Evolutionary conservation across 2,888 invertebrate genomes (phyloP), one percentile per base, ranked within the genome.

Genomic region (Andrena chrysosceles): DNA sequence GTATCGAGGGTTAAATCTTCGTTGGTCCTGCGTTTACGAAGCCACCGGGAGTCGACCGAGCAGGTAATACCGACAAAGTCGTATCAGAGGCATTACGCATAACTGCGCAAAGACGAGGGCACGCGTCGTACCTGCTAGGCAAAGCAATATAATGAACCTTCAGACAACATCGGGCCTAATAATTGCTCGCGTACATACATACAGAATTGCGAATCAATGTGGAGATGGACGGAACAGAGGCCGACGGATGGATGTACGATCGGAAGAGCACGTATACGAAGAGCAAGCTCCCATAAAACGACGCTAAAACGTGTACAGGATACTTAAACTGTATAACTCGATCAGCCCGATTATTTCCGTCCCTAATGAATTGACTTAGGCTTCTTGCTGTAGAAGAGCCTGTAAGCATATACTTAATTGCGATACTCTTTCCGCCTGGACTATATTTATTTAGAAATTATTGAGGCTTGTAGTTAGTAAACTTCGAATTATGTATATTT

Each of bases 181-280:
- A 92, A 92, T 92, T 91, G 91, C 87, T 59, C 87, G 85, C 87
- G 85, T 88, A 90, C 90, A 90, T 91, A 89, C 13, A 3, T 3
- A 1, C 78, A 88, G 88, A 91, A 91, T 79, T 79, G 88, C 81
- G 82, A 59, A 83, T 72, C 63, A 85, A 87, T 89, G 90, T 64
- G 84, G 63, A 69, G 62, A 78, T 72, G 48, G 60, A 33, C 54
- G 64, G 70, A 31, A 63, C 33, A 49, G 60, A 71, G 68, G 8
- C 62, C 68, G 67, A 74, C 62, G 70, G 66, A 75, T 56, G 26
- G 31, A 71, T 23, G 70, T 16, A 42, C 49, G 60, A 60, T 48
- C 20, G 77, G 10, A 52, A 48, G 23, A 42, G 16, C 8, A 16
- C 23, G 42, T 29, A 26, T 10, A 4, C 26, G 20, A 49, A 10